Evolutionary conservation across 2,888 invertebrate genomes (phyloP).

Genomic region (Hylaea fasciaria): DNA sequence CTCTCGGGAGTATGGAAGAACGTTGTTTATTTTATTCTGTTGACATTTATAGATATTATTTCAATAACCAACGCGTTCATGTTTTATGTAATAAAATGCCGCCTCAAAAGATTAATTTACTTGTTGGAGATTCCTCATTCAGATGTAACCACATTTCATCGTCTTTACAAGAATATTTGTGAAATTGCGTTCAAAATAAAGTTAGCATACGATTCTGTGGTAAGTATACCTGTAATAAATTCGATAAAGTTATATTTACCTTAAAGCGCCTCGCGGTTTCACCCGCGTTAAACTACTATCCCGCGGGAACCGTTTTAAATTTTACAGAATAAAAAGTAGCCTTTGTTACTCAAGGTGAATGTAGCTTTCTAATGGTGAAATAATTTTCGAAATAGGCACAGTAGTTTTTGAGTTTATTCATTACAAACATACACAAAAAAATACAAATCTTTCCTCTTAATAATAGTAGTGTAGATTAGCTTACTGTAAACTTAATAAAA

Average conservation of each 20-base stretch:
- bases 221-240: neutral
- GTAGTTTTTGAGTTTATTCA: no score
- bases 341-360: no score
- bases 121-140: neutral
- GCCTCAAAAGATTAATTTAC: neutral
- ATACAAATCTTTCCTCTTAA: no score
- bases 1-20: neutral
- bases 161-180: conserved; percentile 6
- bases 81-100: conserved; percentile 5
- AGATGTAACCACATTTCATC: neutral
- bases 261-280: no score
- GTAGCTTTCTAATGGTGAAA: no score
- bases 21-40: neutral
- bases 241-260: no score
- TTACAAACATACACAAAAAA: no score
- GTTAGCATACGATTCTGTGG: conserved; percentile 1
- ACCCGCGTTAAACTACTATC: no score
- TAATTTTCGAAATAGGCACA: no score
- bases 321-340: no score
- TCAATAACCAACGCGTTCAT: neutral
- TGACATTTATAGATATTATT: neutral
- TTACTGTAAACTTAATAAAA: neutral
- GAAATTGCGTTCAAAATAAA: neutral
- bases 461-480: no score
- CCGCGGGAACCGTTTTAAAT: no score